Conservation (phyloP, 2,113 vertebrate species). For the Parus major region DNA sequence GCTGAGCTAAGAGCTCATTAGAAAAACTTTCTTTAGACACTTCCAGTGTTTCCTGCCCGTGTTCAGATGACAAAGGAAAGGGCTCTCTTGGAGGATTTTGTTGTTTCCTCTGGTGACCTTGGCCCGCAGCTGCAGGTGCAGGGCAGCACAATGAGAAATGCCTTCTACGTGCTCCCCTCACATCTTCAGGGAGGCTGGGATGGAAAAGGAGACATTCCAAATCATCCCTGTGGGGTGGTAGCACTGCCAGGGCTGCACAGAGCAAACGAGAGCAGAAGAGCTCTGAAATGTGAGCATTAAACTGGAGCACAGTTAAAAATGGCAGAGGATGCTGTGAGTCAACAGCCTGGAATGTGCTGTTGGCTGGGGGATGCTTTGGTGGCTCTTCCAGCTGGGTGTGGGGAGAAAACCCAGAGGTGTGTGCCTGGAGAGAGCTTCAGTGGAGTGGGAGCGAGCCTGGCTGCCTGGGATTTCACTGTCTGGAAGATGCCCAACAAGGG, state of each 20-base stretch:
- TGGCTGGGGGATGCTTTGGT: not conserved
- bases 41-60: not conserved
- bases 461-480: not conserved
- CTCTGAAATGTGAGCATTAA: not conserved
- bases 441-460: not conserved
- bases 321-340: not conserved
- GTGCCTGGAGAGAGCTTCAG: not conserved
- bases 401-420: not conserved
- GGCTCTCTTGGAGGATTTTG: not conserved
- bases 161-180: not conserved
- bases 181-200: not conserved
- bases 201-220: not conserved
- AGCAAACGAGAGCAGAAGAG: not conserved
- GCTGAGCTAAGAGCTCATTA: not conserved
- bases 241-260: not conserved
- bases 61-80: constrained; percentile 5
- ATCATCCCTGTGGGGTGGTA: not conserved
- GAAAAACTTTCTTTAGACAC: not conserved
- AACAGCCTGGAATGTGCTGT: not conserved
- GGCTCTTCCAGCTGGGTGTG: not conserved
- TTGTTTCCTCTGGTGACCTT: constrained; percentile 36
- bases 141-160: not conserved
- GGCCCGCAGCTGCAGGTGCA: constrained; percentile 10
- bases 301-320: not conserved
- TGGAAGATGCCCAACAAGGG: not conserved